Base-by-base conservation (phyloP, 92 coral and sea anemone species). In the Muricea muricata region DNA sequence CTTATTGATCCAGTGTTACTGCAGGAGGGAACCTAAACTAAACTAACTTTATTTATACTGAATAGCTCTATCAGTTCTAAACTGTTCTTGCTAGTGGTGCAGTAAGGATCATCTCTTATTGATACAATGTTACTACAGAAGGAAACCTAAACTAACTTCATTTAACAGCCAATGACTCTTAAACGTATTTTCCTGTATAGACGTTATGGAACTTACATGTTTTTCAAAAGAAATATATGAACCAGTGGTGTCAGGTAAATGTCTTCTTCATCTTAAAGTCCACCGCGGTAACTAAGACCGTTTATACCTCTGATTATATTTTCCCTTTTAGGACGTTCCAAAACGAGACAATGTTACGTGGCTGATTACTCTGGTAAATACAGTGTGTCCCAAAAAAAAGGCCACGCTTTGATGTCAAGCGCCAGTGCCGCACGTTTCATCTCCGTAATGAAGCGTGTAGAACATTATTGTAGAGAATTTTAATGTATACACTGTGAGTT, bases 181-280 rank as follows among this genome's bases (percentile, higher is more conserved):
- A n/a, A n/a, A n/a, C n/a, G n/a, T n/a, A 31, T 68, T 8, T 73
- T 41, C 0, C 8, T 50, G 23, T 75, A 47, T 50, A 75, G 80
- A 75, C 45, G 1, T 54, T 75, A 28, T 75, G 80, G 80, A 52
- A 75, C 7, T 50, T 75, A 31, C 80, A 75, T 52, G 80, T 47
- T 75, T 75, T 75, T 35, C 80, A 75, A 26, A 75, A 75, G 65
- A 75, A 75, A 35, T 75, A 28, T 52, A 75, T 75, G 80, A 15
- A 1, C 0, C 65, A 75, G 30, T 75, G 80, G 80, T 75, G 80
- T 14, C n/a, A 48, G 80, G 80, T 75, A 75, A 20, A 18, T 17
- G 15, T 15, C 37, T 2, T 65, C 17, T 65, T 33, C n/a, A 37
- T 37, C 9, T 37, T 37, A 4, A 37, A 37, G 9, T 37, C 42